Percentiles rank a stretch among this genome's conserved stretches.
These are phyloP conservation scores for Tinamus guttatus DNA, from an alignment of 2,113 vertebrate species.

Conservation along the genomic window DNA sequence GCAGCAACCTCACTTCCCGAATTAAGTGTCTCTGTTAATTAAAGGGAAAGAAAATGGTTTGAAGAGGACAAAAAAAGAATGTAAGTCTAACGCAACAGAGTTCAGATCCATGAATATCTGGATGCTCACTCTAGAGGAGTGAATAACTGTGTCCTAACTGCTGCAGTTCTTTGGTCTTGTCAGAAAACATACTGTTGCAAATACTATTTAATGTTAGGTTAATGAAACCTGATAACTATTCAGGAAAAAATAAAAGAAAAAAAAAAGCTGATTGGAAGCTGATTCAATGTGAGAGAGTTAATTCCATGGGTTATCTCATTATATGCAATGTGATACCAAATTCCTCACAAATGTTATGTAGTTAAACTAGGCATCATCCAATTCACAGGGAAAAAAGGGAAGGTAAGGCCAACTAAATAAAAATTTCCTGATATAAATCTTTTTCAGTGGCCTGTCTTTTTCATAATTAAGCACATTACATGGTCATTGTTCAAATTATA, in stretches of 20 bases:
- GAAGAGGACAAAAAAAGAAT: slow-evolving; percentile 31
- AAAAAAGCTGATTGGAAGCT: not conserved
- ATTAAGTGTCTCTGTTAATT: not conserved
- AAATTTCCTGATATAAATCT: not conserved
- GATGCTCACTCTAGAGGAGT: not conserved
- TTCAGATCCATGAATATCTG: not conserved
- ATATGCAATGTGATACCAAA: not conserved
- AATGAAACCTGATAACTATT: not conserved
- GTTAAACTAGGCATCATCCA: not conserved
- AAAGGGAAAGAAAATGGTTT: not conserved
- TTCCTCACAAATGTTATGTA: not conserved
- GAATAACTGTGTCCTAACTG: not conserved
- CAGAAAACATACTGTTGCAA: slow-evolving; percentile 8
- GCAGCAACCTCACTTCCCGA: not conserved
- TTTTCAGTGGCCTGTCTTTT: not conserved
- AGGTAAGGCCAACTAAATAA: not conserved
- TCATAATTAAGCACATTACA: not conserved
- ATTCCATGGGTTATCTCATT: not conserved
- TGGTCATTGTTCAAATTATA: slow-evolving; percentile 19
- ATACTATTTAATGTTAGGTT: slow-evolving; percentile 7
- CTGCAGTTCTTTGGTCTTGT: not conserved
- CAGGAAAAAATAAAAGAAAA: not conserved
- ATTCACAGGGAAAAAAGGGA: not conserved
- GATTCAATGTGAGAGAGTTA: not conserved
- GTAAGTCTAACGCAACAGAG: not conserved